Conservation (phyloP, 2,888 invertebrate species). For the Napeogenes sylphis region DNA sequence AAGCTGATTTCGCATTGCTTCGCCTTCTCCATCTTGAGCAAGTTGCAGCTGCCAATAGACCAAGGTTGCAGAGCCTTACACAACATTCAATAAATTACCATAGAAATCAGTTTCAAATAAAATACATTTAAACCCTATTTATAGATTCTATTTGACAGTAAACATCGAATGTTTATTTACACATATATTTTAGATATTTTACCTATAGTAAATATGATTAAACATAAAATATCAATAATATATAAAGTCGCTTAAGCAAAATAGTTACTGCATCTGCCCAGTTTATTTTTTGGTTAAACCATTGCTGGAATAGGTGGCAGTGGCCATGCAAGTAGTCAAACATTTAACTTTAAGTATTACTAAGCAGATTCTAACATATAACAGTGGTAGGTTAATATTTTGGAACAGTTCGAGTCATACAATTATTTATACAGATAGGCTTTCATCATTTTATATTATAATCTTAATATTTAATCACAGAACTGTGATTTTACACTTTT, state of each 20-base stretch:
- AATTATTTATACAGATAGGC: neutral
- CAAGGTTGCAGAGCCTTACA: conserved; percentile 65
- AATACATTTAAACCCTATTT: neutral
- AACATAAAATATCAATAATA: neutral
- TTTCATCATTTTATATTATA: neutral
- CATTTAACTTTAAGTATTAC: conserved; percentile 32
- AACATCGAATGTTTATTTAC: neutral
- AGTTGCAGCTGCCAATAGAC: conserved; percentile 70
- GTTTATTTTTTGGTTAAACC: conserved; percentile 30
- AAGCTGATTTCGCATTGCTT: conserved; percentile 59
- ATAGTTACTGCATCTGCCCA: no score
- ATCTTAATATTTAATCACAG: neutral
- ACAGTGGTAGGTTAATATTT: no score
- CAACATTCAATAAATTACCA: conserved; percentile 12
- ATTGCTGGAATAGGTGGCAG: conserved; percentile 49
- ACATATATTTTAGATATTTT: neutral
- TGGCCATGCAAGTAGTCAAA: conserved; percentile 51
- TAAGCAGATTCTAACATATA: no score
- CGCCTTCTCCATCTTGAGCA: conserved; percentile 46
- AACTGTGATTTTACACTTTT: neutral
- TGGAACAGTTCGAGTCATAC: no score
- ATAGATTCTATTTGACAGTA: conserved; percentile 12
- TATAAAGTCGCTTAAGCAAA: no score
- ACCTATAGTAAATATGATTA: conserved; percentile 6
- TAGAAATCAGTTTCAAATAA: conserved; percentile 10